A percentile compares a stretch with the other conserved stretches of the same genome.
phyloP scores from a whole-genome alignment of 1,140 invertebrate genomes.

The Apis florea region DNA sequence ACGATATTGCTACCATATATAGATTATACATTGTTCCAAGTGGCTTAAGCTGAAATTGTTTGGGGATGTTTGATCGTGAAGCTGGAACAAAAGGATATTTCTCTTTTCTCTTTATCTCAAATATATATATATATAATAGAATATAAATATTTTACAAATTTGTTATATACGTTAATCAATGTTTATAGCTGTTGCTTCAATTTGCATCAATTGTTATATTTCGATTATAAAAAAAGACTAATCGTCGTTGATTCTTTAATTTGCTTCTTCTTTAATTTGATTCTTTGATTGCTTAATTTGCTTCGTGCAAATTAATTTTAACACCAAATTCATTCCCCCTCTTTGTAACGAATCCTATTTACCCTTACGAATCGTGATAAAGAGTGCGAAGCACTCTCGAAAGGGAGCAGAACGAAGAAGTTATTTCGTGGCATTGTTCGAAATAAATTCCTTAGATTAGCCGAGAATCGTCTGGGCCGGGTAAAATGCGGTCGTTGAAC shows the following conservation, averaged over 20 bases:
- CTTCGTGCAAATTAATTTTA: not conserved
- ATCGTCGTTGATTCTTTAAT: not conserved
- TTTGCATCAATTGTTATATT: no score
- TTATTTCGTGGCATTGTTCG: constrained; percentile 23
- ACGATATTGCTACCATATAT: not conserved
- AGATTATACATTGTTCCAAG: not conserved
- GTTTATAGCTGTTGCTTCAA: no score
- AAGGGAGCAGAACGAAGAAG: not conserved
- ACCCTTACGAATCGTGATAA: constrained; percentile 6
- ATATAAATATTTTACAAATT: no score
- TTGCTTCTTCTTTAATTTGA: no score
- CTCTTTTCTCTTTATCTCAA: no score
- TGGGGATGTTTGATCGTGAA: not conserved
- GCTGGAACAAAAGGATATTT: not conserved
- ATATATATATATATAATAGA: no score
- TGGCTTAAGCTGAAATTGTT: not conserved
- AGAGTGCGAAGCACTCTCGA: not conserved
- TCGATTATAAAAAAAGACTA: no score
- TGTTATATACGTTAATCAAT: no score
- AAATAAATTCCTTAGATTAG: constrained; percentile 47
- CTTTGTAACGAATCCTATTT: not conserved
- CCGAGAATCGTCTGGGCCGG: not conserved
- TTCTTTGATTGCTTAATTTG: not conserved
- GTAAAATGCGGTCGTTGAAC: constrained; percentile 25
- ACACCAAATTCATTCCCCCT: not conserved